phyloP scores from a whole-genome alignment of 2,113 vertebrate genomes.

The Xiphias gladius region DNA sequence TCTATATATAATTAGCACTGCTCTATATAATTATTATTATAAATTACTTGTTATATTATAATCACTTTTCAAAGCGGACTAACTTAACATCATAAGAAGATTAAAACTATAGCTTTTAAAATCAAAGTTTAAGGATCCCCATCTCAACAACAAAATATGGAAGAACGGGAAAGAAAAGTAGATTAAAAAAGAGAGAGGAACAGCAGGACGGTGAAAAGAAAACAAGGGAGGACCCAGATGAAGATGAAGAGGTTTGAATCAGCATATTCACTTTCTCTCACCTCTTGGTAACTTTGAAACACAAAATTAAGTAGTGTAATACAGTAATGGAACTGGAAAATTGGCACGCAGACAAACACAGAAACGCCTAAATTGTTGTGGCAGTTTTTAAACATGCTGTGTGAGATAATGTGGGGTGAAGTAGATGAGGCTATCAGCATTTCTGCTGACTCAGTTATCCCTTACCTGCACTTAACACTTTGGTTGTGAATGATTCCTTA shows the following conservation, averaged over 20 bases:
- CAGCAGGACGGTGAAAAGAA: not conserved
- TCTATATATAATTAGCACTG: too few species aligned
- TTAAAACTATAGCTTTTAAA: not conserved
- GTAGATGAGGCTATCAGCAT: constrained; percentile 47
- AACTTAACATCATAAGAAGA: not conserved
- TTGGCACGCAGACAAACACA: constrained; percentile 5
- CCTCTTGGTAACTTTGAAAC: not conserved
- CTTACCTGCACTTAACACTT: constrained; percentile 35
- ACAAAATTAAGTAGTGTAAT: constrained; percentile 6
- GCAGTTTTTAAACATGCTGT: constrained; percentile 52
- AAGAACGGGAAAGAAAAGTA: not conserved
- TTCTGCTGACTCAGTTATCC: constrained; percentile 46
- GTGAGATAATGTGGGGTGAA: constrained; percentile 40
- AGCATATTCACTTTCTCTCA: constrained; percentile 20
- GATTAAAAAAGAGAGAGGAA: not conserved
- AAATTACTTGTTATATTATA: too few species aligned
- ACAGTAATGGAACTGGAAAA: constrained; percentile 35
- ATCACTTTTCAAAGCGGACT: not conserved
- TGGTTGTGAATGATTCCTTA: not conserved
- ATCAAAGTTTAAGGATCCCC: not conserved
- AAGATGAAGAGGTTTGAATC: not conserved
- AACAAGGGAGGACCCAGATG: not conserved
- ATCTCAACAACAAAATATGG: not conserved
- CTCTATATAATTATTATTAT: too few species aligned
- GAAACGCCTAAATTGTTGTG: constrained; percentile 39